Base-by-base conservation (phyloP, 2,797 vertebrate genomes). In the Petrocephalus schoutedeni region DNA sequence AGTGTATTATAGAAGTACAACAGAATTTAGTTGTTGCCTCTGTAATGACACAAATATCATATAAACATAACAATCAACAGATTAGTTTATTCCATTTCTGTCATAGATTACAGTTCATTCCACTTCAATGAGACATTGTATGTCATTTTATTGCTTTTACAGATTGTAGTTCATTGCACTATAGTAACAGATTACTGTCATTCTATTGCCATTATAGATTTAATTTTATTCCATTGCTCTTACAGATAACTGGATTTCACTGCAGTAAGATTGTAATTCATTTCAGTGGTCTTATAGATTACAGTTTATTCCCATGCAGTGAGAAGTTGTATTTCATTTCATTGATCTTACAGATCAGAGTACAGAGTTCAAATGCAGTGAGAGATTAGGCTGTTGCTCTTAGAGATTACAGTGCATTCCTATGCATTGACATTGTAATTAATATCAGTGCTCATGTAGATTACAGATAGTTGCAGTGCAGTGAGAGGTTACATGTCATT, bases 41-140 rank as follows among this genome's bases (percentile, higher is more conserved):
- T 28, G 9, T 64, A 64, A 64, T 28, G 61, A 28, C 23, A 67
- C 32, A 67, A 67, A 67, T 67, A 23, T 32, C 64, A 67, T 23
- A 67, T 23, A 67, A 14, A 67, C 10, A 32, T 67, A 32, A 32
- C 64, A 67, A 67, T 32, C 10, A 67, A 32, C 64, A 32, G 12
- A 14, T 32, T 53, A 53, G 51, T 96, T 93, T 88, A 93, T 95
- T 96, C 95, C 94, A 57, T 57, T 57, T 14, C 56, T 57, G 12
- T 57, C 2, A 57, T 14, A 57, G 56, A 16, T 57, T 77, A 77
- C 71, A 77, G 71, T 36, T 36, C 71, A 77, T 77, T 77, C 32
- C 14, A 77, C 32, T 45, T 14, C 16, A 19, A 19, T 77, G 16
- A 45, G 71, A 77, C 59, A 61, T 23, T 23, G 59, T 64, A 64